Evolutionary conservation across 2,113 vertebrate genomes (phyloP).

Genomic region (Climacteris rufus): DNA sequence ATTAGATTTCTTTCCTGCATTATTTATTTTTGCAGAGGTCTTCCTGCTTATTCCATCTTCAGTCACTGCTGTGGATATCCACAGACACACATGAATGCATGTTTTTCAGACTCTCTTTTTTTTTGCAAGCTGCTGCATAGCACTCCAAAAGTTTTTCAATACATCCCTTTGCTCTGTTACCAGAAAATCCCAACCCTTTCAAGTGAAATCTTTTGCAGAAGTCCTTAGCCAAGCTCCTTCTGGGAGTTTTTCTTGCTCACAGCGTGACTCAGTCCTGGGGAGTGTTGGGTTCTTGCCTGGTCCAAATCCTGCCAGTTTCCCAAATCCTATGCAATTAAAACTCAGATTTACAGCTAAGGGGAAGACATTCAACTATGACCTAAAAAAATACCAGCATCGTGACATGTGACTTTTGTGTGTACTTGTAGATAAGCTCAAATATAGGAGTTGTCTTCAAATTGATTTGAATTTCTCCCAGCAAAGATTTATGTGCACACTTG

Average conservation of each 20-base stretch:
- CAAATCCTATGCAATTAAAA: background rate
- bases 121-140: background rate
- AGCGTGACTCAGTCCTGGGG: background rate
- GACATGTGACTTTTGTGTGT: background rate
- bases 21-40: background rate
- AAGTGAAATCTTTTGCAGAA: background rate
- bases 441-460: background rate
- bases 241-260: background rate
- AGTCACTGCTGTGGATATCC: background rate
- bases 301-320: background rate
- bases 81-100: background rate
- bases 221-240: background rate
- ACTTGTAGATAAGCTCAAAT: background rate
- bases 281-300: background rate
- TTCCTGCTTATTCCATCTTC: background rate
- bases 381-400: background rate
- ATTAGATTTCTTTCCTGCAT: background rate
- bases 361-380: background rate
- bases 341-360: background rate
- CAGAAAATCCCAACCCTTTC: background rate
- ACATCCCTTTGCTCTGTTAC: background rate
- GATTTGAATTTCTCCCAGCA: background rate
- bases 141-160: background rate
- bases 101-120: background rate
- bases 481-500: background rate